These are phyloP conservation scores for Aurelia sp. DNA, from an alignment of 30 jellyfish, hydroid and myxozoan species.

Conservation along the genomic window DNA sequence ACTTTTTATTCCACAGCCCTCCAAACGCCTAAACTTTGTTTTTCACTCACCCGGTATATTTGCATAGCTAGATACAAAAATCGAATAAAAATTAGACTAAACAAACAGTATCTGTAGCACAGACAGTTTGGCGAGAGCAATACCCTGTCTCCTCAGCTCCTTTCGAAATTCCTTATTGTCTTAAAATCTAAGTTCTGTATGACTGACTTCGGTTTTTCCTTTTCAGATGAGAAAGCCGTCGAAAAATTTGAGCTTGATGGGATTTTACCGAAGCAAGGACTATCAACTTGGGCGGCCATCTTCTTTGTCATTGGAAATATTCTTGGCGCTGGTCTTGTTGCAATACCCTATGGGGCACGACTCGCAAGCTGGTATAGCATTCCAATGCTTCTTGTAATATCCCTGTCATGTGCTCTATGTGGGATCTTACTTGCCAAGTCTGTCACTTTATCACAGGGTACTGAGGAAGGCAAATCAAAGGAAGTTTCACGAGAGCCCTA, in stretches of 20 bases:
- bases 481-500: conserved; percentile 89
- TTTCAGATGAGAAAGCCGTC: too few relatives aligned
- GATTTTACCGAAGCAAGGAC: conserved; percentile 47
- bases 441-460: conserved; percentile 50
- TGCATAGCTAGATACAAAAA: too few relatives aligned
- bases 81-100: too few relatives aligned
- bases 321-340: conserved; percentile 96
- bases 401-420: conserved; percentile 76
- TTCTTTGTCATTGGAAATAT: conserved; percentile 95
- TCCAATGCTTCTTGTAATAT: conserved; percentile 77
- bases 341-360: conserved; percentile 88
- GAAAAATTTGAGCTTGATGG: conserved; percentile 36
- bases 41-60: too few relatives aligned
- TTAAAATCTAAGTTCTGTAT: too few relatives aligned
- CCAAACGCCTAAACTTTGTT: too few relatives aligned
- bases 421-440: conserved; percentile 90
- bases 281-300: conserved; percentile 66
- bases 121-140: too few relatives aligned
- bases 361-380: conserved; percentile 88
- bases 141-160: too few relatives aligned
- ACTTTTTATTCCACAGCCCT: too few relatives aligned
- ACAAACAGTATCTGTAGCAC: too few relatives aligned
- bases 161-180: too few relatives aligned
- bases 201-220: too few relatives aligned
- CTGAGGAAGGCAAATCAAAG: conserved; percentile 32